Evolutionary conservation across 2,888 invertebrate genomes (phyloP).

Genomic region (Cybosia mesomella): DNA sequence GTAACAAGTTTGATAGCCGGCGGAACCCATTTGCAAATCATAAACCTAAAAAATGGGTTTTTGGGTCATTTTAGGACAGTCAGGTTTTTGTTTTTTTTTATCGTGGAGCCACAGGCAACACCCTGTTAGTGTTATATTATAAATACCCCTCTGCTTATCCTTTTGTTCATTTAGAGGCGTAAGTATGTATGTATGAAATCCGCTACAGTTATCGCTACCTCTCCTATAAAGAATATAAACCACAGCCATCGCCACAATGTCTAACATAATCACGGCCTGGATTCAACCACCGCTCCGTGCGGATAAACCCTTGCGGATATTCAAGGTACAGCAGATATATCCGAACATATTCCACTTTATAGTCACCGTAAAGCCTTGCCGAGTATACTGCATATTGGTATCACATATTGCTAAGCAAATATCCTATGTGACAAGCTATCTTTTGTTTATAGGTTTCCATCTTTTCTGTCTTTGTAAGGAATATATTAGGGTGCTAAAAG

Average conservation of each 20-base stretch:
- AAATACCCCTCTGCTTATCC: no score
- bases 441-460: constrained; percentile 53
- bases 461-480: constrained; percentile 36
- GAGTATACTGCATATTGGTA: constrained; percentile 70
- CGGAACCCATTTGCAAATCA: no score
- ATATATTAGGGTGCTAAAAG: constrained; percentile 36
- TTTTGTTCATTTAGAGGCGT: no score
- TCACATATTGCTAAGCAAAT: constrained; percentile 72
- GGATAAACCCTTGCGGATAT: constrained; percentile 55
- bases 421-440: constrained; percentile 56
- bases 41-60: no score
- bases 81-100: no score
- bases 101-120: no score
- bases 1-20: no score
- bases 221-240: background rate
- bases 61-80: no score
- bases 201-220: background rate
- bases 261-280: constrained; percentile 49
- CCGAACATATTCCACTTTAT: constrained; percentile 61
- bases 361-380: constrained; percentile 55
- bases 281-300: constrained; percentile 40
- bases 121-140: no score
- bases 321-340: constrained; percentile 52
- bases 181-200: no score
- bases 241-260: constrained; percentile 57